Base-by-base conservation (phyloP, 2,113 vertebrate genomes). In the Ictalurus punctatus region DNA sequence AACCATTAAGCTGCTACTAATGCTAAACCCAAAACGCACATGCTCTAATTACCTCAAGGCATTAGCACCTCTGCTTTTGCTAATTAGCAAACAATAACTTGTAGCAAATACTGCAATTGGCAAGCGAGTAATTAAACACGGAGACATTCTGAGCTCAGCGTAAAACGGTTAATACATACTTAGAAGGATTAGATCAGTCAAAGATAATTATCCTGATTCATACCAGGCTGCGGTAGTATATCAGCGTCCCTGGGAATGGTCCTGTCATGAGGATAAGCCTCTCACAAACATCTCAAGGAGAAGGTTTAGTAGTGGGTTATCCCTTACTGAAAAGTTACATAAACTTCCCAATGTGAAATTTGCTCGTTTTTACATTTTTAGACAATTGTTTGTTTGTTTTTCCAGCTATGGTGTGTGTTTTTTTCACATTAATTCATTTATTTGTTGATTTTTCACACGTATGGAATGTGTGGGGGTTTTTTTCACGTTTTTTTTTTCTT, bases 81-180 rank as follows among this genome's bases (percentile, higher is more conserved):
- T 88, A 85, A 88, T 90, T 85, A 90, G 63, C 74, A 37, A 44
- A 40, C 21, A 21, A 48, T 85, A 87, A 84, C 74, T 85, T 27
- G 56, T 59, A 69, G 37, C 61, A 12, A 3, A 76, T 63, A 25
- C 34, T 44, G 61, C 16, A 30, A 87, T 4, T 7, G 3, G 27
- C 59, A 80, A 59, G 44, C 65, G 1, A 59, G 23, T 59, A 59
- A 87, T 69, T 85, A 82, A 85, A 80, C 52, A 69, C 0, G 30
- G 74, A 80, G 84, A 25, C 30, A 9, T 56, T 83, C 58, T 86
- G 52, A 82, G n/a, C 74, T 37, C 25, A 71, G 17, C 44, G 40
- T 81, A 37, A 82, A 81, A 67, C 10, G 12, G 2, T 81, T 40
- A 81, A 80, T 63, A 40, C 4, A 27, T 30, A 30, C 27, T 54